phyloP scores from a whole-genome alignment of 2,797 vertebrate species.

The Acipenser oxyrinchus region DNA sequence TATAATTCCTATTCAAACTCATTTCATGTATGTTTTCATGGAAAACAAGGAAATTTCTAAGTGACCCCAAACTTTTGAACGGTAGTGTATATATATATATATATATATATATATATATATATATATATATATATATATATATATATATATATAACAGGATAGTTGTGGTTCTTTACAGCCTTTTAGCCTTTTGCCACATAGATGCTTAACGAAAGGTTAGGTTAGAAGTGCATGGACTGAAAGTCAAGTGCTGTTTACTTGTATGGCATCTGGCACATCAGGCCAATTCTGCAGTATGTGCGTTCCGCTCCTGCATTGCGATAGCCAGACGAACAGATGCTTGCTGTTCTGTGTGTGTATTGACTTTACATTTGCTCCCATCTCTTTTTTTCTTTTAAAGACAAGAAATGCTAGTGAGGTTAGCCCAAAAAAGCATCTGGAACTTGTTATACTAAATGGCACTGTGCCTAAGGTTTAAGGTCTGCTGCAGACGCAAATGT shows the following conservation, averaged over 20 bases:
- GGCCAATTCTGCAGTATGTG: no score
- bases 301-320: background rate
- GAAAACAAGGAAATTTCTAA: no score
- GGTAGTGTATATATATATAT: no score
- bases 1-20: no score
- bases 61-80: no score
- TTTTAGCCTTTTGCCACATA: no score
- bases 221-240: background rate
- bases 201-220: no score
- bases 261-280: background rate
- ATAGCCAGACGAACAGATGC: background rate
- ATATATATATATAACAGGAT: no score
- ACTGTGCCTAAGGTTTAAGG: conserved; percentile 25
- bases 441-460: conserved; percentile 31
- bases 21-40: no score
- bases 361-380: background rate
- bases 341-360: background rate
- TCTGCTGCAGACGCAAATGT: background rate
- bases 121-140: no score
- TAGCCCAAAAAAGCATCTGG: conserved; percentile 30
- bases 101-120: no score
- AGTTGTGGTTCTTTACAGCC: no score
- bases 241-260: background rate
- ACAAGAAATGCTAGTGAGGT: background rate
- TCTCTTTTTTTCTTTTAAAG: background rate